Conservation (phyloP, 2,888 invertebrate genomes). For the Stenurella melanura region DNA sequence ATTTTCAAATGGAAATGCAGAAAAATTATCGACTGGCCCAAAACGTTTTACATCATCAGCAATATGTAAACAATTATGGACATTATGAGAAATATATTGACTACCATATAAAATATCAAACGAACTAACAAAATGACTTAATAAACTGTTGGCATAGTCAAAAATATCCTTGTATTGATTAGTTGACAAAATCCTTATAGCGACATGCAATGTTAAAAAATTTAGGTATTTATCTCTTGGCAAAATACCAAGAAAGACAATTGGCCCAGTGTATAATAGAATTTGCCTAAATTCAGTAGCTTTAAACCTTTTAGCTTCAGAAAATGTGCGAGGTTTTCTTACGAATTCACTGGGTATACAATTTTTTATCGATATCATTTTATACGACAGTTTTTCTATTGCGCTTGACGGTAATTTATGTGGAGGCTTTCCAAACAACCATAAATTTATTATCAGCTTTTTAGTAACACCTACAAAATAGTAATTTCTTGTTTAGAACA, state of each 20-base stretch:
- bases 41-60: neutral
- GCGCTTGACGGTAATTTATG: neutral
- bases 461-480: neutral
- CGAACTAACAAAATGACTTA: neutral
- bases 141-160: neutral
- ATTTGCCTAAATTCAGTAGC: neutral
- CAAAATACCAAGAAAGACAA: neutral
- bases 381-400: neutral
- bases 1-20: neutral
- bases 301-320: neutral
- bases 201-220: neutral
- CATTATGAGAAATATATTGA: neutral
- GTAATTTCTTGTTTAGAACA: no score
- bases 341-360: neutral
- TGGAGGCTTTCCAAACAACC: slow-evolving; percentile 1
- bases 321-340: neutral
- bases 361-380: neutral
- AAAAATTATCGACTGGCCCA: neutral
- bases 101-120: neutral
- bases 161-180: neutral
- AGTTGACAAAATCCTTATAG: neutral
- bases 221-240: neutral
- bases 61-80: neutral
- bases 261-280: neutral
- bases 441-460: neutral